Percentiles rank a stretch among this genome's conserved stretches.
These are phyloP conservation scores for Melanargia galathea DNA, from an alignment of 2,888 invertebrate species.

Conservation along the genomic window DNA sequence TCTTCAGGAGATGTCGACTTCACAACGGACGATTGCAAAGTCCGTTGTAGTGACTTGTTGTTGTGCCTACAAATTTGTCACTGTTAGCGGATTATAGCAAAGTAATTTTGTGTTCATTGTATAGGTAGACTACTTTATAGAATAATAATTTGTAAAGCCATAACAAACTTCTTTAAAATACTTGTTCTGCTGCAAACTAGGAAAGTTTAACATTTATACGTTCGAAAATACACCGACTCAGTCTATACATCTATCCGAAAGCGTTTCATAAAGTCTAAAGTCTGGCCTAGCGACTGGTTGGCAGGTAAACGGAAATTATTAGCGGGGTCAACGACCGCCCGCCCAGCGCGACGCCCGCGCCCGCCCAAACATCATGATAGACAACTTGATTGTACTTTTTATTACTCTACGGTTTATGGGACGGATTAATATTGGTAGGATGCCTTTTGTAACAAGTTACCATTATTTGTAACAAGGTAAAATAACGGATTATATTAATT, in stretches of 20 bases:
- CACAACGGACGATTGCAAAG: no score
- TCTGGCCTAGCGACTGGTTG: constrained; percentile 60
- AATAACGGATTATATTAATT: no score
- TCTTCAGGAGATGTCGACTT: no score
- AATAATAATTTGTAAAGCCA: no score
- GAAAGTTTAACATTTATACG: background rate
- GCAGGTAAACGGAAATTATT: constrained; percentile 79
- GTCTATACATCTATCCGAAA: constrained; percentile 11
- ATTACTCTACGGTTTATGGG: constrained; percentile 29
- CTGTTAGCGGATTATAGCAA: no score
- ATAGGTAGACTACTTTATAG: no score
- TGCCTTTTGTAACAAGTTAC: background rate
- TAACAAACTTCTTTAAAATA: background rate
- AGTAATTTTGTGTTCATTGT: no score
- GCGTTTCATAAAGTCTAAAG: constrained; percentile 40
- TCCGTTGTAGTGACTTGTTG: no score
- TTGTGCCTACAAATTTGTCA: no score
- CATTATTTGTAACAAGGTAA: constrained; percentile 8
- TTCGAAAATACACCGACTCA: constrained; percentile 4
- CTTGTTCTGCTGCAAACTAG: background rate
- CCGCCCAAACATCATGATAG: constrained; percentile 62
- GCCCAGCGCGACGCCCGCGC: constrained; percentile 51
- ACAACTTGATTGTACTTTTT: constrained; percentile 44
- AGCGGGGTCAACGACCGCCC: constrained; percentile 63
- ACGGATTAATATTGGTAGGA: constrained; percentile 13